A percentile compares a stretch with the other conserved stretches of the same genome.
phyloP scores from a whole-genome alignment of 2,888 invertebrate species.

The Syrphus vitripennis region DNA sequence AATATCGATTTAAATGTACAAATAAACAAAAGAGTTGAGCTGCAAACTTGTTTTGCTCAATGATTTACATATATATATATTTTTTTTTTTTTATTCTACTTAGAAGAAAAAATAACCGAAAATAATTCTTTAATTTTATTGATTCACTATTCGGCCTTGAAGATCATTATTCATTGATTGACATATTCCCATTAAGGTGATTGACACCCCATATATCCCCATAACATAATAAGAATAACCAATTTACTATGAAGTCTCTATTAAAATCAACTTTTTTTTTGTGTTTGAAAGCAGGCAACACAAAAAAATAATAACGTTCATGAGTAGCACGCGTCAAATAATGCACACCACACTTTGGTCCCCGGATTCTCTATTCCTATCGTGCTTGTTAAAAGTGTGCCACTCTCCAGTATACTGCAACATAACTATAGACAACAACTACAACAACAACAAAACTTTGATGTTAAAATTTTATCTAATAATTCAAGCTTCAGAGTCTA shows the following conservation, averaged over 20 bases:
- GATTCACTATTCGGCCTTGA: slow-evolving; percentile 41
- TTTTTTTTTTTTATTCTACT: slow-evolving; percentile 1
- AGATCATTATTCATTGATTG: slow-evolving; percentile 57
- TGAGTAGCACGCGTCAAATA: slow-evolving; percentile 68
- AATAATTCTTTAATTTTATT: slow-evolving; percentile 22
- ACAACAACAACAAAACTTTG: slow-evolving; percentile 42
- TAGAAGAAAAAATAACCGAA: neutral
- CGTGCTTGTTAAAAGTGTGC: slow-evolving; percentile 56
- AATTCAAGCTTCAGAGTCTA: slow-evolving; percentile 40
- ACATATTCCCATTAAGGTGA: slow-evolving; percentile 59
- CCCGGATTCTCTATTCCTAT: neutral
- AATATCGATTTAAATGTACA: neutral
- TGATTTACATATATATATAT: too few relatives aligned
- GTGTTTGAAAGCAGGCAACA: neutral
- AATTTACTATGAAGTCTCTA: slow-evolving; percentile 49
- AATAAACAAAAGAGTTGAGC: slow-evolving; percentile 34
- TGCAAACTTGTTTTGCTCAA: slow-evolving; percentile 1
- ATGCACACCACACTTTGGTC: slow-evolving; percentile 27
- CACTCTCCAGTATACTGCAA: slow-evolving; percentile 17
- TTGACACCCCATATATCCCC: slow-evolving; percentile 42
- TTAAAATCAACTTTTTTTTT: slow-evolving; percentile 13
- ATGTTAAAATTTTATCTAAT: slow-evolving; percentile 52
- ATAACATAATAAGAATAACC: neutral
- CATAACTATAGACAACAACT: slow-evolving; percentile 3
- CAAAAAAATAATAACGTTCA: neutral